Base-by-base conservation (phyloP, 2,113 vertebrate genomes). In the Cyanoramphus novaezelandiae region DNA sequence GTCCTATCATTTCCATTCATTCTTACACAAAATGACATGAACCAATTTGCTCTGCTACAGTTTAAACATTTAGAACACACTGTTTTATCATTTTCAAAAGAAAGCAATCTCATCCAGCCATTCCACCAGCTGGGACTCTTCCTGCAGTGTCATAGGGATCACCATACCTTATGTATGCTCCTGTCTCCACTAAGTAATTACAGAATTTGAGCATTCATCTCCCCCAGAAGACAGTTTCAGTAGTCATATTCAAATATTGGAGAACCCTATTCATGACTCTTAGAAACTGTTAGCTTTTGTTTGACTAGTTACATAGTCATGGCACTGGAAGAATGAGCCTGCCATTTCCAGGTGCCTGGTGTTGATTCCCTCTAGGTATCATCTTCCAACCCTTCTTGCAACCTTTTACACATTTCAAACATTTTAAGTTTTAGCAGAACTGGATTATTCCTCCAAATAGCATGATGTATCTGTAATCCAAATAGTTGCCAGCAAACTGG, bases 141-240 rank as follows among this genome's bases (percentile, higher is more conserved):
- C 29, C 23, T 10, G 5, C 3, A 3, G 20, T 1, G 0, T 18
- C 18, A 57, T 41, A 76, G 9, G 9, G 9, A 29, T 84, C 76
- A 23, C 57, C 47, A 18, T 15, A 46, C 8, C 50, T 18, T 4
- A 19, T 1, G 1, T 35, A 44, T 0, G 0, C 13, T 13, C 17
- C 27, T 50, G 29, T 39, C 13, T 11, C 10, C 44, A 12, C 1
- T 41, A 70, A 35, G 2, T 46, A 43, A 10, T 16, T 9, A 46
- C 8, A 70, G 37, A 81, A 65, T 28, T 35, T 20, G 12, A 52
- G 25, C 50, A 39, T 39, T 57, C 29, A 57, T 7, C 29, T 78
- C 3, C 3, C 13, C 11, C 4, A 23, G 17, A 8, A 6, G 7
- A n/a, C 35, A 49, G n/a, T 35, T 78, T 50, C 39, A 77, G 13